These are phyloP conservation scores for Drosophila mimica DNA, from an alignment of 2,888 invertebrate species.

Conservation along the genomic window DNA sequence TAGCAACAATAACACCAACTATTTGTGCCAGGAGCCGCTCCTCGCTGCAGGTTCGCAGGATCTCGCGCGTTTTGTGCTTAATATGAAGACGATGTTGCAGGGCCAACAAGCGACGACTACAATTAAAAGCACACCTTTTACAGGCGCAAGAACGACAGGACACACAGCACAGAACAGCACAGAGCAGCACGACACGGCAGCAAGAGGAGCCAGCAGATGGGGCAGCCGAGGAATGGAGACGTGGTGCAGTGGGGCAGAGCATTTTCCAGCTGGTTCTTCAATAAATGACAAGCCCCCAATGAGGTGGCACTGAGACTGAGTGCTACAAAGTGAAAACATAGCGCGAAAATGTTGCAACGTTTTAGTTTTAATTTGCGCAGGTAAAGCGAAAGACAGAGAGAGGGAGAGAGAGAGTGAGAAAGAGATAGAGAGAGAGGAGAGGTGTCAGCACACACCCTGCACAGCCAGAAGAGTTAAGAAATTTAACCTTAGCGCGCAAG, in stretches of 20 bases:
- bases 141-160: slow-evolving; percentile 46
- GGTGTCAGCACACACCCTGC: slow-evolving; percentile 28
- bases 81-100: slow-evolving; percentile 62
- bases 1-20: slow-evolving; percentile 41
- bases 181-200: slow-evolving; percentile 2
- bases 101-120: slow-evolving; percentile 62
- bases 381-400: neutral
- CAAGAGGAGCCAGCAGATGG: neutral
- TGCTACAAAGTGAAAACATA: slow-evolving; percentile 70
- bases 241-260: neutral
- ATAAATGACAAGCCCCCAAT: slow-evolving; percentile 71
- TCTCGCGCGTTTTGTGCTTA: slow-evolving; percentile 61
- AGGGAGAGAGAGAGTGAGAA: neutral
- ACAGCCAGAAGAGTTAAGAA: slow-evolving; percentile 37
- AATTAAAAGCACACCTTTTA: slow-evolving; percentile 82
- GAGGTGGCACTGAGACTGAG: slow-evolving; percentile 19
- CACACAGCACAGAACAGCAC: slow-evolving; percentile 9
- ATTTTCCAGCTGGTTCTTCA: slow-evolving; percentile 59
- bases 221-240: neutral
- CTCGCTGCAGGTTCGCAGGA: slow-evolving; percentile 41
- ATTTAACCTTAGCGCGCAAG: slow-evolving; percentile 78
- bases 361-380: slow-evolving; percentile 71
- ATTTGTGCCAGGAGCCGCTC: slow-evolving; percentile 57
- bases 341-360: slow-evolving; percentile 74
- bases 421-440: neutral